A percentile compares a stretch with the other conserved stretches of the same genome.
Conservation (phyloP, 2,797 vertebrate genomes). For the Acrocephalus scirpaceus region DNA sequence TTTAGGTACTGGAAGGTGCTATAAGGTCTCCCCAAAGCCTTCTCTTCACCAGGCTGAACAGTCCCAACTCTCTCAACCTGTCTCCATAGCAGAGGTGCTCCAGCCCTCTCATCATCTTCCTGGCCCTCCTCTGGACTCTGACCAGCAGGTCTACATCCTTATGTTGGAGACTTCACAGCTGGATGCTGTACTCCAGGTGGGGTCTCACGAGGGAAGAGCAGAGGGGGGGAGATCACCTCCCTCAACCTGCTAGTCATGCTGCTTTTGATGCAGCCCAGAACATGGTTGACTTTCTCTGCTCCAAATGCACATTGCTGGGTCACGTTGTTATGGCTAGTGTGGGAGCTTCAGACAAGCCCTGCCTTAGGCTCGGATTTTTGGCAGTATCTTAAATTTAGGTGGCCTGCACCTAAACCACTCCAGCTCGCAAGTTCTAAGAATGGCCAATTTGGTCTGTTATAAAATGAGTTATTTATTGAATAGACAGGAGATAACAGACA, state of each 20-base stretch:
- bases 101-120: background rate
- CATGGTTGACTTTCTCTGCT: background rate
- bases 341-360: background rate
- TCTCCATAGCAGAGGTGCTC: background rate
- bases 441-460: background rate
- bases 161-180: background rate
- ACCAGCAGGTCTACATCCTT: background rate
- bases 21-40: background rate
- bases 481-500: background rate
- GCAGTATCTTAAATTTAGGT: background rate
- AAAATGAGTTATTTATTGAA: background rate
- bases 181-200: background rate
- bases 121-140: background rate
- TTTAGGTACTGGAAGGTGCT: background rate
- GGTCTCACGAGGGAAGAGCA: background rate
- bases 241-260: background rate
- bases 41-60: background rate
- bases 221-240: background rate
- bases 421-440: background rate
- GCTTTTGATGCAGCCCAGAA: background rate
- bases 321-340: background rate
- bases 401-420: background rate
- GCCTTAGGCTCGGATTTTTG: background rate
- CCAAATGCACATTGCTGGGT: background rate
- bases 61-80: background rate